These are phyloP conservation scores for Drosophila pruinosa DNA, from an alignment of 1,140 invertebrate genomes.

Conservation along the genomic window DNA sequence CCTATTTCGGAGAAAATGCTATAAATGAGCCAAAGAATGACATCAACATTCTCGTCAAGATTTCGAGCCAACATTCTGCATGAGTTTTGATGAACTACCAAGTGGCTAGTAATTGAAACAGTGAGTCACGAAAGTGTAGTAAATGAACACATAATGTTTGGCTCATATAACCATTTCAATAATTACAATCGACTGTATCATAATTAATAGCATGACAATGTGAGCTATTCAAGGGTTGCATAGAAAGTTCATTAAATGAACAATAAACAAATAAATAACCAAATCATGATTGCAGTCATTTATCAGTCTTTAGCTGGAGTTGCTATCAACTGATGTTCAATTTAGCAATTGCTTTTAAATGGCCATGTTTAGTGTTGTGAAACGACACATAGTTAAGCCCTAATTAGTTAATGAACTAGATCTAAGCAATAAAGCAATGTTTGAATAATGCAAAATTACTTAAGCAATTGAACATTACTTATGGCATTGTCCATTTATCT, in stretches of 20 bases:
- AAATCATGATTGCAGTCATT: no score
- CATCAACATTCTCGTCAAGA: neutral
- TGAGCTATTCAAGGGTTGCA: no score
- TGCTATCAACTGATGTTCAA: no score
- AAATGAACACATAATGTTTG: neutral
- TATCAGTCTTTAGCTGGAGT: no score
- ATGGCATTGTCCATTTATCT: neutral
- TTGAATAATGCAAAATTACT: neutral
- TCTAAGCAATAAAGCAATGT: neutral
- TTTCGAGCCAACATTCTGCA: neutral
- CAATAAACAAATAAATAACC: no score
- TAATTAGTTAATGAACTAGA: neutral
- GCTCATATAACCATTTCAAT: neutral
- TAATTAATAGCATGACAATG: neutral
- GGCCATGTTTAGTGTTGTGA: neutral
- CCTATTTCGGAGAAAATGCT: neutral
- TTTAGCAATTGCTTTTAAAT: no score
- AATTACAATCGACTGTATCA: neutral
- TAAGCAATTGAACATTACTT: constrained; percentile 1
- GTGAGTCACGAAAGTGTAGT: neutral
- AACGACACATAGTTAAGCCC: neutral
- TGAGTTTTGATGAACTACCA: neutral
- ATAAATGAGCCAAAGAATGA: neutral
- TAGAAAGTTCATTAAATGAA: no score
- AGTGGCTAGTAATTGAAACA: neutral